These are phyloP conservation scores for Mastomys coucha DNA, from an alignment of 2,113 vertebrate genomes.

Conservation along the genomic window DNA sequence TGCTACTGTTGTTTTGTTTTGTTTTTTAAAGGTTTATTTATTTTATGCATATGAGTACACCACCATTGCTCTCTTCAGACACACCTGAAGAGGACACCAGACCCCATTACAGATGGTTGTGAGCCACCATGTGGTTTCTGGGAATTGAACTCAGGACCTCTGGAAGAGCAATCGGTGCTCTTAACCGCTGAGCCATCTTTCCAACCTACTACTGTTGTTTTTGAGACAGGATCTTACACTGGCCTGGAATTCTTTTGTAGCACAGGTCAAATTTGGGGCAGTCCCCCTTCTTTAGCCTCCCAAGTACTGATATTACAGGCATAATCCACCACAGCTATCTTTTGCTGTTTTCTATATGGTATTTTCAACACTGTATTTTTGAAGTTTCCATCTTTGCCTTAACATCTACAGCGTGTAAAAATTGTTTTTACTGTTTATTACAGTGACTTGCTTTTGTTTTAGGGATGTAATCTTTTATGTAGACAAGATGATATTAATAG, in stretches of 20 bases:
- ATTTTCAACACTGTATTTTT: neutral
- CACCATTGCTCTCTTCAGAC: no score
- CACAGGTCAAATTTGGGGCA: neutral
- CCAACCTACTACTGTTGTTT: neutral
- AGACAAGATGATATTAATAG: neutral
- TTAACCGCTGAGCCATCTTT: no score
- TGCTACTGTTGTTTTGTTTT: neutral
- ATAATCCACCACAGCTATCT: neutral
- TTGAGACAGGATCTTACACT: neutral
- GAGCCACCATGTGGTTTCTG: no score
- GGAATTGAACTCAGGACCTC: no score
- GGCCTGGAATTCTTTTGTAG: neutral
- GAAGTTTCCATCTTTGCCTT: neutral
- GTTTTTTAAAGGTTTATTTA: no score
- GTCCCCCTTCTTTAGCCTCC: neutral
- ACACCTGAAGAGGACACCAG: no score
- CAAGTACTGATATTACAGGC: neutral
- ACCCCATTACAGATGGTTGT: no score
- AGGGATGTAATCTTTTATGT: neutral
- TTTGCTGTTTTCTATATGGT: neutral
- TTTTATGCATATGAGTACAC: no score
- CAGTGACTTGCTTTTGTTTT: slow-evolving; percentile 3
- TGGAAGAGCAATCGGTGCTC: no score
- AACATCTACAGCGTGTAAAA: neutral
- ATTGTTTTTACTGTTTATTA: neutral